phyloP scores from a whole-genome alignment of 2,888 invertebrate species.

The Andrena flavipes region DNA sequence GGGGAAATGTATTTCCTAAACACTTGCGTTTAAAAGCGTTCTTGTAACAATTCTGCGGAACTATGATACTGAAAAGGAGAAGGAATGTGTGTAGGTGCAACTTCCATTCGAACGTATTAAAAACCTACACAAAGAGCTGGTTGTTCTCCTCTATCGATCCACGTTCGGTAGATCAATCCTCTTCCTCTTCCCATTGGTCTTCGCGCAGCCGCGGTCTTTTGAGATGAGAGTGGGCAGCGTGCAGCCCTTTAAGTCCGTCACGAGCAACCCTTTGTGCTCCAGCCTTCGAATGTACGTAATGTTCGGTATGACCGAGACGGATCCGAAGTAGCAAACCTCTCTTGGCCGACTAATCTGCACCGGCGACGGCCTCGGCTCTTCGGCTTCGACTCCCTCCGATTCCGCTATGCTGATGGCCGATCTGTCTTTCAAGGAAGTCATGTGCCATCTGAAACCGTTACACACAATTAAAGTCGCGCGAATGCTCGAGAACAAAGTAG shows the following conservation, averaged over 20 bases:
- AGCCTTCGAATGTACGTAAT: slow-evolving; percentile 76
- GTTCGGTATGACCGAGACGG: slow-evolving; percentile 76
- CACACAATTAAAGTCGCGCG: neutral
- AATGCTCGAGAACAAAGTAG: neutral
- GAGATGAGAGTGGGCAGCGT: slow-evolving; percentile 74
- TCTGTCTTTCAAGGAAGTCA: slow-evolving; percentile 75
- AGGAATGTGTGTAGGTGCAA: neutral
- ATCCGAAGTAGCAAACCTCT: slow-evolving; percentile 73
- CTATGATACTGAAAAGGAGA: neutral
- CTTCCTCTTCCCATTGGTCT: slow-evolving; percentile 71
- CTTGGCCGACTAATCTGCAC: slow-evolving; percentile 42
- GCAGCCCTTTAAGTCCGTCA: slow-evolving; percentile 69
- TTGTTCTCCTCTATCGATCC: slow-evolving; percentile 19
- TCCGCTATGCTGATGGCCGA: slow-evolving; percentile 32
- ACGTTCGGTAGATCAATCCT: slow-evolving; percentile 70
- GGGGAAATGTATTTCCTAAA: neutral
- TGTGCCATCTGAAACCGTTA: slow-evolving; percentile 76
- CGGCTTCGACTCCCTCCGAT: neutral
- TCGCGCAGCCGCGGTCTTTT: slow-evolving; percentile 66
- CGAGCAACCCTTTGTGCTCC: slow-evolving; percentile 73
- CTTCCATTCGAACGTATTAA: neutral
- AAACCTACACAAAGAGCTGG: neutral
- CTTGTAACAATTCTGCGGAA: neutral
- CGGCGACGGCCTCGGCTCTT: slow-evolving; percentile 32
- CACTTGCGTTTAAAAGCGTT: neutral